phyloP scores from a whole-genome alignment of 2,797 vertebrate species.

The Melanitta fusca region DNA sequence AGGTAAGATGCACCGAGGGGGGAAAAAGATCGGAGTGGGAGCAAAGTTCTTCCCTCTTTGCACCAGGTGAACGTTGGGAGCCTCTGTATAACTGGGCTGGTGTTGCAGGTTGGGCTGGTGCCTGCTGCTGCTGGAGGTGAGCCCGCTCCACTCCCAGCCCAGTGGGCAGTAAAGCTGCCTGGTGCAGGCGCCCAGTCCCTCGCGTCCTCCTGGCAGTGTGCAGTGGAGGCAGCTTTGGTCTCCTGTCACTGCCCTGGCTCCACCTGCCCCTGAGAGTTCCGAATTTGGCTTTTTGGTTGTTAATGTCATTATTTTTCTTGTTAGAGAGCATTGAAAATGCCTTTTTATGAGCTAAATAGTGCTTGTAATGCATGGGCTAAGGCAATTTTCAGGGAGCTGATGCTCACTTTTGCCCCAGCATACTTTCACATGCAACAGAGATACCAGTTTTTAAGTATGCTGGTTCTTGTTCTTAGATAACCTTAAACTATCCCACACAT shows the following conservation, averaged over 20 bases:
- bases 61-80: not conserved
- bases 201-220: not conserved
- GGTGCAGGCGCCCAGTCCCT: not conserved
- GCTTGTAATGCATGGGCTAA: not conserved
- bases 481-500: not conserved
- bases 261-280: not conserved
- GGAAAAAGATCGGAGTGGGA: not conserved
- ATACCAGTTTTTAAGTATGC: not conserved
- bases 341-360: not conserved
- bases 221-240: not conserved
- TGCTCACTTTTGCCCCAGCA: not conserved
- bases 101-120: not conserved
- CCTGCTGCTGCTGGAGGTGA: not conserved
- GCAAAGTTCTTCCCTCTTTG: not conserved
- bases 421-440: not conserved
- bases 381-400: not conserved
- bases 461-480: not conserved
- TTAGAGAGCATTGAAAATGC: not conserved
- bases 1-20: not conserved
- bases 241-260: not conserved
- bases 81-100: not conserved
- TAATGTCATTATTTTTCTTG: no score
- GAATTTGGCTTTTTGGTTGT: not conserved
- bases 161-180: not conserved
- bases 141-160: accelerated